Evolutionary conservation across 2,888 invertebrate genomes (phyloP).

Genomic region (Toxonevra muliebris): DNA sequence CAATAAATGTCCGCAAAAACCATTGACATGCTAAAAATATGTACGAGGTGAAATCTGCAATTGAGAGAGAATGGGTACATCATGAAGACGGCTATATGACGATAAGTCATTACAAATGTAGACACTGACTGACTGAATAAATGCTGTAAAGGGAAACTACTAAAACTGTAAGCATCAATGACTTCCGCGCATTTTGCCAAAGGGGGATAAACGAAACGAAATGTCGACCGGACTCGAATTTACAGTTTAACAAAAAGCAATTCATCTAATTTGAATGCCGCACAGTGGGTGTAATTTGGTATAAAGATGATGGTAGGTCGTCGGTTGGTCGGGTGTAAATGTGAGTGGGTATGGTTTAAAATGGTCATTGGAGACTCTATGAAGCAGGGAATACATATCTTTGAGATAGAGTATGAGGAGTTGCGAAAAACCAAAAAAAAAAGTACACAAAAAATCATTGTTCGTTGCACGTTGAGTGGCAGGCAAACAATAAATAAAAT

Average conservation of each 20-base stretch:
- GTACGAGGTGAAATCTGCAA: constrained; percentile 10
- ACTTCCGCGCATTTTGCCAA: constrained; percentile 43
- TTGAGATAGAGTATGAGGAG: too few species aligned
- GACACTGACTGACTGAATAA: constrained; percentile 21
- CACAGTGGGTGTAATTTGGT: constrained; percentile 30
- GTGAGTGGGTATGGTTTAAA: constrained; percentile 16
- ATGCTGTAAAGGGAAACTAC: constrained; percentile 43
- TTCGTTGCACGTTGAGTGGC: constrained; percentile 31
- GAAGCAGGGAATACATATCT: constrained; percentile 8
- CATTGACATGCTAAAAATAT: constrained; percentile 57
- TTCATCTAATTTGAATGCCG: constrained; percentile 64
- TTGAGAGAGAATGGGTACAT: constrained; percentile 9
- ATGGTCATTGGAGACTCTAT: constrained; percentile 14
- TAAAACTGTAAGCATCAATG: constrained; percentile 52
- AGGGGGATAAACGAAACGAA: constrained; percentile 29
- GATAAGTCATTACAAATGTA: constrained; percentile 59
- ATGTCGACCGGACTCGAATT: constrained; percentile 3
- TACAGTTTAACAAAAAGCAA: constrained; percentile 50
- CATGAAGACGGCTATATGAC: constrained; percentile 37
- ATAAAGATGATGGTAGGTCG: constrained; percentile 36
- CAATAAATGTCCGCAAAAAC: constrained; percentile 64
- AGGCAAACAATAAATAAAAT: constrained; percentile 64
- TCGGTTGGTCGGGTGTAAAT: constrained; percentile 5
- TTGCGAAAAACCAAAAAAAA: constrained; percentile 6
- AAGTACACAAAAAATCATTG: constrained; percentile 28